These are phyloP conservation scores for Fulmarus glacialis DNA, from an alignment of 2,113 vertebrate genomes.

Conservation along the genomic window DNA sequence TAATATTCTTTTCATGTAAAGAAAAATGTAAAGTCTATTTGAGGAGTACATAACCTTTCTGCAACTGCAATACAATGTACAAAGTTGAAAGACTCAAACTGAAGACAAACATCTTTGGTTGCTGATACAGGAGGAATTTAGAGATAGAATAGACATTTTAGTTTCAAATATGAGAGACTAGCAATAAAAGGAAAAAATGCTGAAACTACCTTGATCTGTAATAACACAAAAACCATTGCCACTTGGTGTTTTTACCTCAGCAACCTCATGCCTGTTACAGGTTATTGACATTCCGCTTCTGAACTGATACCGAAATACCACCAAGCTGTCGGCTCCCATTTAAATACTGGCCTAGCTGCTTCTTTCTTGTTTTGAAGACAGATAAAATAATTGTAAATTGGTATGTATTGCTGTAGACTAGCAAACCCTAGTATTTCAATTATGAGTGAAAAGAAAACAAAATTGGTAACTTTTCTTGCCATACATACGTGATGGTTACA, in stretches of 20 bases:
- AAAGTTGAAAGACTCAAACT: background rate
- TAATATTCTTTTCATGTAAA: background rate
- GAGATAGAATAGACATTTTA: background rate
- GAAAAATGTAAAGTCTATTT: background rate
- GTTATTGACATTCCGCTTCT: background rate
- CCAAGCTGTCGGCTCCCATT: background rate
- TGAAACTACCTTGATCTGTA: background rate
- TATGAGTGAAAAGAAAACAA: background rate
- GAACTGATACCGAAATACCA: background rate
- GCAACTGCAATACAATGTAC: background rate
- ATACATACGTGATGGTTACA: background rate
- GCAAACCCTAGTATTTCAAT: background rate
- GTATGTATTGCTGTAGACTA: background rate
- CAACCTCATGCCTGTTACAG: background rate
- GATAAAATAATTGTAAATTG: background rate
- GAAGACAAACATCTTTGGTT: background rate
- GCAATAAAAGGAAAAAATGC: background rate
- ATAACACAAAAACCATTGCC: background rate
- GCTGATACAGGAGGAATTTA: background rate
- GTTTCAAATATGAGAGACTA: background rate
- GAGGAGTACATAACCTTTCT: background rate
- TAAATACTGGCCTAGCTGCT: background rate
- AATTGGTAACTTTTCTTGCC: background rate
- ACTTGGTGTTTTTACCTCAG: background rate
- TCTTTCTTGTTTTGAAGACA: background rate